Evolutionary conservation across 2,113 vertebrate genomes (phyloP), one percentile per base, ranked within the genome.

Genomic region (Austrofundulus limnaeus): DNA sequence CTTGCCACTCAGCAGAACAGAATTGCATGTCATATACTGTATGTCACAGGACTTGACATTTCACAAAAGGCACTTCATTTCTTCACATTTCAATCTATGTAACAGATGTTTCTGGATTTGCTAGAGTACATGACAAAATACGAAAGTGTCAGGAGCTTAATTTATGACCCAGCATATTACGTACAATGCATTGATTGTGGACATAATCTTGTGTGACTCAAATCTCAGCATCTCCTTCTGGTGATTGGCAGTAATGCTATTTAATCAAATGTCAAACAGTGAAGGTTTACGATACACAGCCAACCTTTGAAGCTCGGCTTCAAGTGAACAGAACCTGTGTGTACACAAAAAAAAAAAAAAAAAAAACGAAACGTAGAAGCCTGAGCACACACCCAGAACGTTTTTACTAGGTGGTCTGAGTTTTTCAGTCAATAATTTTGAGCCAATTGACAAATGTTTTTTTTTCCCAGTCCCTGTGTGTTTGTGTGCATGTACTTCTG

Each of bases 191-290:
- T 3, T 19, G 50, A 31, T 31, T 34, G 50, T 11, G 16, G 28
- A 47, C 19, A 21, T 42, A 46, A 81, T 75, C 34, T 68, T 34
- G 11, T 49, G 58, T 69, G 81, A 88, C 85, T 74, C 24, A 24
- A 61, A 23, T 37, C 77, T 75, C 75, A 74, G 61, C 73, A 71
- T 85, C 72, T 60, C 42, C 51, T 61, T 37, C 37, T 48, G 52
- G 66, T 85, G 89, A 90, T 88, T 91, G 90, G 74, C 89, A 89
- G 85, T 88, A 87, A 84, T 75, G 83, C 81, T 88, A 83, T 88
- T 88, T 87, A 87, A 90, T 90, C 87, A 90, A 91, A 91, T 91
- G 89, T 91, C 90, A 90, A 89, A 89, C 83, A 88, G 72, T 77
- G 54, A 62, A 78, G 80, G 75, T 85, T 77, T 86, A 81, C 63